Percentiles rank a stretch among this genome's conserved stretches.
These are phyloP conservation scores for Morus bassanus DNA, from an alignment of 2,797 vertebrate genomes.

Conservation along the genomic window DNA sequence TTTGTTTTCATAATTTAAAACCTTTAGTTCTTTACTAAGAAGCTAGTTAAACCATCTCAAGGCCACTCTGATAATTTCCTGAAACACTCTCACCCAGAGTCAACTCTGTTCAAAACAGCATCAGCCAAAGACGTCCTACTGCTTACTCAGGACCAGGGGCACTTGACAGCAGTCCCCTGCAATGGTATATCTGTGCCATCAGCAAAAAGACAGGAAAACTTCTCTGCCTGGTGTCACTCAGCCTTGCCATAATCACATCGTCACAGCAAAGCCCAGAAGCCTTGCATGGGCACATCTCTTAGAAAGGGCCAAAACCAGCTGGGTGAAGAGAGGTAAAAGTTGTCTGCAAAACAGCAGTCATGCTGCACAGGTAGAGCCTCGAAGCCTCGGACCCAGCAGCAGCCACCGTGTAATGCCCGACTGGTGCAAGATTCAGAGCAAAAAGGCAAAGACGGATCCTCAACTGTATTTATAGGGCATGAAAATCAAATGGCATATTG, in stretches of 20 bases:
- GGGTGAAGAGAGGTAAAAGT: neutral
- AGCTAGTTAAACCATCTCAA: neutral
- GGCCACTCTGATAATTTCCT: neutral
- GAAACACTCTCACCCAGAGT: neutral
- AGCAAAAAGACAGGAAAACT: neutral
- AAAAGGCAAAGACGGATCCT: neutral
- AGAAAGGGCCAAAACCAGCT: neutral
- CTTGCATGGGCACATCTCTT: neutral
- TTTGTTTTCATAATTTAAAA: neutral
- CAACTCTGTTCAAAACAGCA: neutral
- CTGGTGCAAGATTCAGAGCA: neutral
- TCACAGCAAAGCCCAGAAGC: neutral
- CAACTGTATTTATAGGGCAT: too few species aligned
- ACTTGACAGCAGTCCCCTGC: neutral
- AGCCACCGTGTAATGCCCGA: neutral
- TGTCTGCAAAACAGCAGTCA: neutral
- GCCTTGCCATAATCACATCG: neutral
- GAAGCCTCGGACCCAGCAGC: neutral
- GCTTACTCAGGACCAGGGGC: neutral
- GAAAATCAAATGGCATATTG: neutral
- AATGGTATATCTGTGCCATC: fast-evolving
- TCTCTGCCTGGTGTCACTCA: neutral
- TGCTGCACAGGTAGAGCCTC: neutral
- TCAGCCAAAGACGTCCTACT: fast-evolving
- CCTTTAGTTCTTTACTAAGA: neutral